phyloP scores from a whole-genome alignment of 2,113 vertebrate species.

The Hyperoodon ampullatus region DNA sequence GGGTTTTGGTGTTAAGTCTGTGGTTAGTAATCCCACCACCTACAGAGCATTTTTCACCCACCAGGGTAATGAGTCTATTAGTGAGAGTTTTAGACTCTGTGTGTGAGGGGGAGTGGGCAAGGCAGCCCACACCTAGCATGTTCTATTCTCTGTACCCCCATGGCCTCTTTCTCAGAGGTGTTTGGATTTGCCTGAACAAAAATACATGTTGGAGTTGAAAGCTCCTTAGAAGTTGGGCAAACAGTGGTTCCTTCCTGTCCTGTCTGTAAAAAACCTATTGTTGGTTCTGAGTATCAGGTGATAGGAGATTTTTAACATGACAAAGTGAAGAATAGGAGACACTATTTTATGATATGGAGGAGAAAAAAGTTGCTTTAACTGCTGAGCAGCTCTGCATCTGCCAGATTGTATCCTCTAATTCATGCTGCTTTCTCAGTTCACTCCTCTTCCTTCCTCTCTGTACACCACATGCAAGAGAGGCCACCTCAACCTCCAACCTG shows the following conservation, averaged over 20 bases:
- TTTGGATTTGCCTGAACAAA: not conserved
- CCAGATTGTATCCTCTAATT: not conserved
- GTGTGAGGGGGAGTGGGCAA: not conserved
- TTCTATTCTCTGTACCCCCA: not conserved
- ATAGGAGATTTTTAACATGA: not conserved
- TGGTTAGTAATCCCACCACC: constrained; percentile 33
- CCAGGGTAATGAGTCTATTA: not conserved
- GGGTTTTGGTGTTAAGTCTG: constrained; percentile 51
- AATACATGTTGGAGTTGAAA: not conserved
- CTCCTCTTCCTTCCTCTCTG: constrained; percentile 82
- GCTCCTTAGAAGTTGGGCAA: not conserved
- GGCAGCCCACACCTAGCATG: not conserved
- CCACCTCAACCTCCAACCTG: not conserved
- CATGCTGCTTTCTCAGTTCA: constrained; percentile 69
- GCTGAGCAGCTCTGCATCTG: not conserved
- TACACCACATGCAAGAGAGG: not conserved
- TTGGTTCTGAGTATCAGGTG: not conserved
- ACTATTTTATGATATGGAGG: not conserved
- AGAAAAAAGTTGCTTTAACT: not conserved
- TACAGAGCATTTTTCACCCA: not conserved
- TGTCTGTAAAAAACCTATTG: not conserved
- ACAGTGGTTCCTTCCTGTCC: not conserved
- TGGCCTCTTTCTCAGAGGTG: not conserved
- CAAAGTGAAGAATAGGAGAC: not conserved
- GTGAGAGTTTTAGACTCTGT: constrained; percentile 23